Evolutionary conservation across 1,140 invertebrate genomes (phyloP).

Genomic region (Capitella teleta): DNA sequence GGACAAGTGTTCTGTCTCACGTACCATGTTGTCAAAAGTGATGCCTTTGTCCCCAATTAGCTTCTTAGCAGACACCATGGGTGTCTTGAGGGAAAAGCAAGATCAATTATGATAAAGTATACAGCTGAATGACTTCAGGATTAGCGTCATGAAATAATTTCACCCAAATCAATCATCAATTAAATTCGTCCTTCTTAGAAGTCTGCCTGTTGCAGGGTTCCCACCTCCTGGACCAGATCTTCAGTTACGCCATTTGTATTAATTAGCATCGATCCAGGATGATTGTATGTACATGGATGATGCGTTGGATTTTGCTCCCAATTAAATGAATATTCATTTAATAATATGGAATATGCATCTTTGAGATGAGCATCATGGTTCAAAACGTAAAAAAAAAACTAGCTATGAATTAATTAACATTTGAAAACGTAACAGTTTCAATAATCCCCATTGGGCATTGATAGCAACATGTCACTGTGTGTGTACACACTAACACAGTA

Average conservation of each 20-base stretch:
- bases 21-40: constrained; percentile 62
- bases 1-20: constrained; percentile 18
- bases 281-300: not conserved
- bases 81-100: constrained; percentile 47
- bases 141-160: not conserved
- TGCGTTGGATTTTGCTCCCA: not conserved
- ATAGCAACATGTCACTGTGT: not conserved
- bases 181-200: not conserved
- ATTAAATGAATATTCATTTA: not conserved
- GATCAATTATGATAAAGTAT: not conserved
- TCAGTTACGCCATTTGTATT: not conserved
- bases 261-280: not conserved
- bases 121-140: not conserved
- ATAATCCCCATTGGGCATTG: not conserved
- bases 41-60: constrained; percentile 54
- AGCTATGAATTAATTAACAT: not conserved
- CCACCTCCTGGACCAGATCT: not conserved
- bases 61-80: constrained; percentile 52
- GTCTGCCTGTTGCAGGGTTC: not conserved
- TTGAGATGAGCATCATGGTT: not conserved
- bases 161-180: not conserved
- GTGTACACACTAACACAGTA: not conserved
- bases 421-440: not conserved
- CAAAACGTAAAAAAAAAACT: not conserved
- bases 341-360: not conserved